These are phyloP conservation scores for Platycnemis pennipes DNA, from an alignment of 2,888 invertebrate genomes.

Conservation along the genomic window DNA sequence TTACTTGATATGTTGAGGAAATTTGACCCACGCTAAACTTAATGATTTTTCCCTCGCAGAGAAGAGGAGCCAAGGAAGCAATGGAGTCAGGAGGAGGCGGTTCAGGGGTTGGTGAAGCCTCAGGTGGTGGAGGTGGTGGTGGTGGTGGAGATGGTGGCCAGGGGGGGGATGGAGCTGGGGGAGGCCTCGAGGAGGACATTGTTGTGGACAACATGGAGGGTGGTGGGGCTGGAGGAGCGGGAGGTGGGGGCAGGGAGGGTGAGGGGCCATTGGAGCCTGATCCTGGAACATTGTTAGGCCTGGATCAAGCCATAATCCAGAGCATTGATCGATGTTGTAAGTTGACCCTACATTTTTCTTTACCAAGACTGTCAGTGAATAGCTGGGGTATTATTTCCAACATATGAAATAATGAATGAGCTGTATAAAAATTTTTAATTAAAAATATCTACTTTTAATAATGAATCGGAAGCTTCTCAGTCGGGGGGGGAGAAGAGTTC, in stretches of 20 bases:
- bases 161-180: constrained; percentile 77
- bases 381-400: too few species aligned
- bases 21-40: not conserved
- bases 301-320: constrained; percentile 95
- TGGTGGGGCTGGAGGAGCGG: constrained; percentile 75
- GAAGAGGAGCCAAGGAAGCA: constrained; percentile 83
- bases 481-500: too few species aligned
- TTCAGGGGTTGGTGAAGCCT: constrained; percentile 79
- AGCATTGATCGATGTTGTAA: constrained; percentile 94
- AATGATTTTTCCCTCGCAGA: constrained; percentile 76
- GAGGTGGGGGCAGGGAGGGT: constrained; percentile 77
- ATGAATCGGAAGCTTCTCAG: too few species aligned
- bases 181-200: constrained; percentile 79
- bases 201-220: constrained; percentile 74
- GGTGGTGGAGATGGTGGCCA: constrained; percentile 76
- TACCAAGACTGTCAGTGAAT: too few species aligned
- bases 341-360: constrained; percentile 75
- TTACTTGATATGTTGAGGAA: not conserved
- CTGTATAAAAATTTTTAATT: too few species aligned
- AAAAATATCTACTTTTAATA: too few species aligned
- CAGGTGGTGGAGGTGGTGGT: constrained; percentile 74
- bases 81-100: constrained; percentile 79
- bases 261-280: constrained; percentile 77
- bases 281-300: constrained; percentile 83
- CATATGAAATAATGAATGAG: too few species aligned